Conservation (phyloP, 2,797 vertebrate genomes). For the Carapus acus region DNA sequence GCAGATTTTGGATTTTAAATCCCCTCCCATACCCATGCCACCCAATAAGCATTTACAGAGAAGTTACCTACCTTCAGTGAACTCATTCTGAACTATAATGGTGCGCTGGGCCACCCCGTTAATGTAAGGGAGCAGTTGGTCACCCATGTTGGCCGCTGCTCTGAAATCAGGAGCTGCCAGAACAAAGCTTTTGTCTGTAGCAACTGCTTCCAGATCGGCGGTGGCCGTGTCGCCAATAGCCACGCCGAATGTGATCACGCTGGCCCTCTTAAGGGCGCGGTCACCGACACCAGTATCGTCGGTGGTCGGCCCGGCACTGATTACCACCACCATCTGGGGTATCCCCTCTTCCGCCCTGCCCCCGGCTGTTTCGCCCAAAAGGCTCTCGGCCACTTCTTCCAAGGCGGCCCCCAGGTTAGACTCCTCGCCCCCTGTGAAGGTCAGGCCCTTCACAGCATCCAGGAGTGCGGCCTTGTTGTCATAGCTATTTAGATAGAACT, state of each 20-base stretch:
- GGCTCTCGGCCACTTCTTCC: constrained; percentile 80
- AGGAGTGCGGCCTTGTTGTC: constrained; percentile 78
- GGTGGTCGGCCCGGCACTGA: constrained; percentile 86
- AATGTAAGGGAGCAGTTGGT: constrained; percentile 81
- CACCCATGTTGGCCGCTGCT: constrained; percentile 73
- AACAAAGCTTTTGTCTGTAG: constrained; percentile 83
- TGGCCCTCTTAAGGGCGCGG: constrained; percentile 82
- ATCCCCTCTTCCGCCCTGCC: constrained; percentile 89
- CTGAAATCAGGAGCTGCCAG: constrained; percentile 79
- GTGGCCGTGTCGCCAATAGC: constrained; percentile 74
- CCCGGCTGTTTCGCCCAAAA: constrained; percentile 81
- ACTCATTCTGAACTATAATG: constrained; percentile 83
- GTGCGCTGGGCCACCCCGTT: constrained; percentile 81
- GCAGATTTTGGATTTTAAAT: constrained; percentile 5
- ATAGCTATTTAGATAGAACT: constrained; percentile 86
- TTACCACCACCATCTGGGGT: constrained; percentile 86
- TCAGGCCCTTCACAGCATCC: constrained; percentile 81
- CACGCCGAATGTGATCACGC: constrained; percentile 79
- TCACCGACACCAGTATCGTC: constrained; percentile 84
- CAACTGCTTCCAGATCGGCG: constrained; percentile 82
- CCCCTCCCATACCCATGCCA: constrained; percentile 27
- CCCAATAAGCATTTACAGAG: constrained; percentile 42
- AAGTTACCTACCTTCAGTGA: constrained; percentile 94
- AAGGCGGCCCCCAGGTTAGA: constrained; percentile 88
- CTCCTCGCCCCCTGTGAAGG: constrained; percentile 77